Evolutionary conservation across 2,888 invertebrate species (phyloP), one percentile per base, ranked within the genome.

Genomic region (Cinara cedri): DNA sequence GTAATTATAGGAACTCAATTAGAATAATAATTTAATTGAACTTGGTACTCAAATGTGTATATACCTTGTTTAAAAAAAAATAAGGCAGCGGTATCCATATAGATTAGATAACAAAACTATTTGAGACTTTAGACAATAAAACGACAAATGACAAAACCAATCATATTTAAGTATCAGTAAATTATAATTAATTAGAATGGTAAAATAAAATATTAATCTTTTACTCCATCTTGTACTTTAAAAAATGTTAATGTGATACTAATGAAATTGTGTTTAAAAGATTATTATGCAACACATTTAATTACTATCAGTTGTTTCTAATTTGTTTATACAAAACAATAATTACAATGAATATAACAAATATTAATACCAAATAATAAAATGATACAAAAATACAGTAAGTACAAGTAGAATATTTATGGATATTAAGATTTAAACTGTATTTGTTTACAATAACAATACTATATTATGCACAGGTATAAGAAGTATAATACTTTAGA

Each of bases 71-170:
- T 10, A 9, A 10, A 66, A 34, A 34, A 34, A 34, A 34, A 34
- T 6, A 34, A 34, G 6, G 3, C 26, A 71, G 14, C 4, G 54
- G 42, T 70, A 71, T 55, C 34, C 0, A 34, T 6, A 34, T 34
- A 70, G 70, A 70, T 71, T 42, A 71, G 55, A 71, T 55, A 71
- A 44, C 16, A 54, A 19, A 71, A 55, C 14, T 21, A 71, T 71
- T 71, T 19, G n/a, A 13, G 14, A 71, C 71, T 21, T 71, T 21
- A 44, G 19, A 55, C 11, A 46, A 57, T 46, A 44, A 26, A 44
- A 57, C 57, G n/a, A 14, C n/a, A 44, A 6, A 24, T 72, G 24
- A n/a, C 24, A n/a, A 16, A 21, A 46, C 49, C 13, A 21, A 21
- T 46, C 24, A 10, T 62, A 42, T 26, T 19, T 10, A n/a, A 51